phyloP scores from a whole-genome alignment of 92 coral and sea anemone species.

The Zoanthus solanderi region DNA sequence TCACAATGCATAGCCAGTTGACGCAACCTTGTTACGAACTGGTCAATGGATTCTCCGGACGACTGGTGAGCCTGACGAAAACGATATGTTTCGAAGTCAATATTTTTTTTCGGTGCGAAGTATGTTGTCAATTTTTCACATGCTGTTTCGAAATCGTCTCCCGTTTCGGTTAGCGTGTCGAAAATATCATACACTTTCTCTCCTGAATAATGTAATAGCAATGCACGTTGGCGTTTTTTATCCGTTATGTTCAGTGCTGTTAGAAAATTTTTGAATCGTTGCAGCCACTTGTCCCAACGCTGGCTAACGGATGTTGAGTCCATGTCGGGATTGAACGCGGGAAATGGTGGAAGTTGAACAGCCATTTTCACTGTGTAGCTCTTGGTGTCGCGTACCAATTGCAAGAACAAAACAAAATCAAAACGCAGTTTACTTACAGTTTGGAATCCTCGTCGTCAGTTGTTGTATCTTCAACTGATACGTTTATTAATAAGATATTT shows the following conservation, averaged over 20 bases:
- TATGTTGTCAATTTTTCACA: slow-evolving; percentile 34
- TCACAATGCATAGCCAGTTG: slow-evolving; percentile 38
- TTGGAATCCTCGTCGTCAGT: too few relatives aligned
- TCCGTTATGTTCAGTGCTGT: slow-evolving; percentile 37
- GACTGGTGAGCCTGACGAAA: slow-evolving; percentile 2
- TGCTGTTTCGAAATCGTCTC: slow-evolving; percentile 39
- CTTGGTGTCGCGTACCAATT: too few relatives aligned
- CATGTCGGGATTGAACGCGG: too few relatives aligned
- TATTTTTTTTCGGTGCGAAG: slow-evolving; percentile 53
- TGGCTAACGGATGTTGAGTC: too few relatives aligned
- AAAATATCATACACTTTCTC: slow-evolving; percentile 49
- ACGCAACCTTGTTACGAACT: slow-evolving; percentile 24
- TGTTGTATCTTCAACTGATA: too few relatives aligned
- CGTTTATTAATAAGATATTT: too few relatives aligned
- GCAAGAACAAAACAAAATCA: too few relatives aligned
- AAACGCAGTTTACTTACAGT: too few relatives aligned
- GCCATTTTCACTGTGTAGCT: too few relatives aligned
- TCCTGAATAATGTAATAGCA: slow-evolving; percentile 44
- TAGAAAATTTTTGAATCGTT: slow-evolving; percentile 39
- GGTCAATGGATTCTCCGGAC: slow-evolving; percentile 12
- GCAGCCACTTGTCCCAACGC: not conserved
- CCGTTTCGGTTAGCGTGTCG: slow-evolving; percentile 37
- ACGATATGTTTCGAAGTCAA: slow-evolving; percentile 49
- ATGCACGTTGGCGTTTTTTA: slow-evolving; percentile 38
- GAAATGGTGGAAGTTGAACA: too few relatives aligned